Evolutionary conservation across 2,888 invertebrate species (phyloP).

Genomic region (Timandra comae): DNA sequence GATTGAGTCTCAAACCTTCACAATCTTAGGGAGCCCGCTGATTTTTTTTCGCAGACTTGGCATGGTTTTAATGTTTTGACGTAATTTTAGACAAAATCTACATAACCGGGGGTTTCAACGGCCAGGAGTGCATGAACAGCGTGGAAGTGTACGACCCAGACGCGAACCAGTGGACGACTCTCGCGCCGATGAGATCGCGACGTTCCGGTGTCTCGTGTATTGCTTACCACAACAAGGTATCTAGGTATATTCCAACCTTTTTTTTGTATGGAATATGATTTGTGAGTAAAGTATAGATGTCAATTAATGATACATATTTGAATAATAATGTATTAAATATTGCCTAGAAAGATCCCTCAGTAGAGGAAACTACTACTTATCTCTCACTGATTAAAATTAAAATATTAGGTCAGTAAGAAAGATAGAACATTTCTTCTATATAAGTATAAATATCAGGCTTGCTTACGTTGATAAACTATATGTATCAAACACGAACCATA

Average conservation of each 20-base stretch:
- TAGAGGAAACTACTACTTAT: not conserved
- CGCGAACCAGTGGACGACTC: constrained; percentile 88
- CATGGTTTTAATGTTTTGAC: not conserved
- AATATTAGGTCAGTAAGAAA: too few species aligned
- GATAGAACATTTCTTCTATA: too few species aligned
- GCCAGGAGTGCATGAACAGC: constrained; percentile 90
- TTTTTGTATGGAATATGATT: not conserved
- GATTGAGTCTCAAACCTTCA: too few species aligned
- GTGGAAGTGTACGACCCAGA: constrained; percentile 88
- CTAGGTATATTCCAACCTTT: constrained; percentile 40
- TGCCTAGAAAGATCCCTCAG: not conserved
- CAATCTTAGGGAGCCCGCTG: too few species aligned
- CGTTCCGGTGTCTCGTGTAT: constrained; percentile 95
- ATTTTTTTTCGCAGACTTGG: too few species aligned
- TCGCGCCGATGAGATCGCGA: constrained; percentile 87
- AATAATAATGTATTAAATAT: too few species aligned
- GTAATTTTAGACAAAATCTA: constrained; percentile 81
- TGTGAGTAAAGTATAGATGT: not conserved
- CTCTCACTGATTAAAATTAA: too few species aligned
- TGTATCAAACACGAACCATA: too few species aligned
- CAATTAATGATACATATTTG: too few species aligned
- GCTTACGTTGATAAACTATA: too few species aligned
- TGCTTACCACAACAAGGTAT: constrained; percentile 86
- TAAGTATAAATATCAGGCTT: too few species aligned
- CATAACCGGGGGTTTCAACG: constrained; percentile 93